These are phyloP conservation scores for Ascidia mentula DNA, from an alignment of 23 tunicate species.

Conservation along the genomic window DNA sequence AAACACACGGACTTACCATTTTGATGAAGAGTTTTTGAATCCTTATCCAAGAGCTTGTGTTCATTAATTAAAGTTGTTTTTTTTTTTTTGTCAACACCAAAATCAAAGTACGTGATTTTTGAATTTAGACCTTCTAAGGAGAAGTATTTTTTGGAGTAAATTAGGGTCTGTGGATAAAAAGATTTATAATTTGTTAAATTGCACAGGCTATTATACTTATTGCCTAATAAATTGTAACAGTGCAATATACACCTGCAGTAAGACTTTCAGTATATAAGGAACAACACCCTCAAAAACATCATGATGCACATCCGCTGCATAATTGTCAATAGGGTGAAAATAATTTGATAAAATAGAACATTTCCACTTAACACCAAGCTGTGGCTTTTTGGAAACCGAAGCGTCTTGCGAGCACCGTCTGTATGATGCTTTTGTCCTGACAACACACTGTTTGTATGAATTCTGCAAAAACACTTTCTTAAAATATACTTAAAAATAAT, in stretches of 20 bases:
- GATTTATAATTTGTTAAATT: no score
- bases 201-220: no score
- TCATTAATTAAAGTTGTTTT: not conserved
- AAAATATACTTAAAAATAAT: no score
- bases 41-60: not conserved
- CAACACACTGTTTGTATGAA: not conserved
- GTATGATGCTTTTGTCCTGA: not conserved
- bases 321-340: not conserved
- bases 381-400: not conserved
- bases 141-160: not conserved
- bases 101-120: no score
- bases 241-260: no score
- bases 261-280: conserved; percentile 13
- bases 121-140: not conserved
- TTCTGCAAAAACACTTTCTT: no score
- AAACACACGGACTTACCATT: no score
- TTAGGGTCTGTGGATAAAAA: not conserved
- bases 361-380: not conserved
- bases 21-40: not conserved
- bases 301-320: no score
- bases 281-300: no score
- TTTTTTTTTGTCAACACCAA: no score
- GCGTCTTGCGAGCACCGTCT: not conserved
- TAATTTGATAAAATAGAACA: not conserved
- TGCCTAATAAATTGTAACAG: no score